Base-by-base conservation (phyloP, 2,888 invertebrate species). In the Lithophane semibrunnea region DNA sequence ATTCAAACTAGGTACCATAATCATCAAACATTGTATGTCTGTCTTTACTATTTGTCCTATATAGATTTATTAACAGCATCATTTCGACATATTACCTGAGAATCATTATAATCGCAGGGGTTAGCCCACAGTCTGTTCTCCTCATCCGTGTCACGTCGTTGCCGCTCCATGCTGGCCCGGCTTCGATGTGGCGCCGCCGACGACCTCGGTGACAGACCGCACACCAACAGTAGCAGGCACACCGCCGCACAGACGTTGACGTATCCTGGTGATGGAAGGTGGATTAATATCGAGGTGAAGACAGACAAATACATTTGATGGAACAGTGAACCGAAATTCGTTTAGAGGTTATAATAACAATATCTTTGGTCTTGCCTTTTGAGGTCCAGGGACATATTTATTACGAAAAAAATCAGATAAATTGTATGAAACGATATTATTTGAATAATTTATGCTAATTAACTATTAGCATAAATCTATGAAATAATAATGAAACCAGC, bases 241-340 rank as follows among this genome's bases (percentile, higher is more conserved):
- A 95, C 95, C 80, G 96, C 95, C 84, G 96, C 96, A 87, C 95
- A 96, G 91, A 96, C 95, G 94, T 96, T 96, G 95, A 96, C 95
- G 95, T 95, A 95, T 95, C 95, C 96, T 96, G 90, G 3, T 66
- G 73, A 73, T 75, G 72, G 44, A 79, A 64, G 8, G 24, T 47
- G 5, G 10, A 73, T 83, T 73, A 83, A 54, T 63, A 85, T 63
- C 0, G 18, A 67, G 12, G 21, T 29, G 12, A 21, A 52, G 12
- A 16, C 5, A 12, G 4, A 54, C 0, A 67, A 16, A 13, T 13
- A 0, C 9, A 21, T 58, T n/a, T 37, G 21, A 54, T 68, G n/a
- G 16, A 58, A 37, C 37, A n/a, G 10, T 54, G 5, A 37, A 60
- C 21, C 3, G 24, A 12, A 60, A 72, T 42, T 12, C 21, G 13